phyloP scores from a whole-genome alignment of 2,113 vertebrate genomes.

The Psilopsiagon aurifrons region DNA sequence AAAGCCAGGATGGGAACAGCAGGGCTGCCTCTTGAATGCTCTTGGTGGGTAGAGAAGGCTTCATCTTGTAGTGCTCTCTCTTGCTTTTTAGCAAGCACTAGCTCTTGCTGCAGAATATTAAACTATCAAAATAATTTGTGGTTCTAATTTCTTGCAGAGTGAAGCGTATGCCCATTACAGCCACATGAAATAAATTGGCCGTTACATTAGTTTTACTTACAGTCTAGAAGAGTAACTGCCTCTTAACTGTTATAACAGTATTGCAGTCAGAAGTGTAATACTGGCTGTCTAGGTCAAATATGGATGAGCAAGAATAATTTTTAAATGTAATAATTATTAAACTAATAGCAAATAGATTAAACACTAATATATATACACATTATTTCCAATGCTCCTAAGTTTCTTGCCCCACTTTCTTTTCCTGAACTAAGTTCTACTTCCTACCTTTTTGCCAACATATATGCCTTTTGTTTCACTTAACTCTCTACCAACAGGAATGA shows the following conservation, averaged over 20 bases:
- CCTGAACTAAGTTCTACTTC: neutral
- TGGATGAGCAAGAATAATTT: neutral
- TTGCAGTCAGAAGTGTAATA: constrained; percentile 13
- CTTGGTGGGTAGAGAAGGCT: constrained; percentile 19
- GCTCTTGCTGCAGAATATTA: neutral
- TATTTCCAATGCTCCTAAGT: neutral
- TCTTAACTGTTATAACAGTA: neutral
- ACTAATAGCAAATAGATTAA: constrained; percentile 10
- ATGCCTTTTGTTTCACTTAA: neutral
- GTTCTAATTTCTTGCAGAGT: neutral
- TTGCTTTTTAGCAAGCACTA: neutral
- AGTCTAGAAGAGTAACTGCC: neutral
- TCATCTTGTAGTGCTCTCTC: neutral
- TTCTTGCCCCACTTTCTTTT: neutral
- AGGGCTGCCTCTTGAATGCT: neutral
- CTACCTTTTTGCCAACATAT: neutral
- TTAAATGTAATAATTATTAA: constrained; percentile 6
- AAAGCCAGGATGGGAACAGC: neutral
- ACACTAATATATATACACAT: neutral
- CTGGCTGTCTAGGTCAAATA: constrained; percentile 21
- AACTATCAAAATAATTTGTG: neutral
- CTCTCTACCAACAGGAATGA: neutral
- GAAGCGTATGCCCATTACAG: neutral
- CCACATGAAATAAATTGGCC: neutral
- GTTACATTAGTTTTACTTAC: neutral